Conservation (phyloP, 1,140 invertebrate species). For the Matsumurasca onukii region DNA sequence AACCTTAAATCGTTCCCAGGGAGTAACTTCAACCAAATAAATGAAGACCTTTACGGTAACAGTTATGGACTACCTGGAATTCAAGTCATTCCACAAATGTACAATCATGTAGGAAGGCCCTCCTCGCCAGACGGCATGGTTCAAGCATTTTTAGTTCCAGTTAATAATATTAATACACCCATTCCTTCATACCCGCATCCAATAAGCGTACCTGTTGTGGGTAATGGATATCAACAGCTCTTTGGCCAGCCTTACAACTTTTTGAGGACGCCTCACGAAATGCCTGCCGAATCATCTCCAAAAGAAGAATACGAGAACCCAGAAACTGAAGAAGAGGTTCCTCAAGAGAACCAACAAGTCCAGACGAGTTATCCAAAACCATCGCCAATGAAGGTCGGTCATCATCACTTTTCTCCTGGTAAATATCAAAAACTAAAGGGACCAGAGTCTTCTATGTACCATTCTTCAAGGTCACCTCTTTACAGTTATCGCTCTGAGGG, state of each 20-base stretch:
- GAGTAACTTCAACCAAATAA: background rate
- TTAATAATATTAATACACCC: background rate
- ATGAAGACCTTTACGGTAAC: background rate
- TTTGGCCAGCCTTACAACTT: background rate
- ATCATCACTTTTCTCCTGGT: no score
- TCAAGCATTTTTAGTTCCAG: slow-evolving; percentile 10
- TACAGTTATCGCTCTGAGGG: background rate
- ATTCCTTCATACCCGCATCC: background rate
- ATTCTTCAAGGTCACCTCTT: background rate
- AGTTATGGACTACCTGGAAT: background rate
- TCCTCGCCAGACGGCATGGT: slow-evolving; percentile 3
- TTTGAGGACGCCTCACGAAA: background rate
- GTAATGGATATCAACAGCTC: background rate
- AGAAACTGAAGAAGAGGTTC: no score
- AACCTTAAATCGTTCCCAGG: background rate
- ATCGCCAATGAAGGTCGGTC: no score
- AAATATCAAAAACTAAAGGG: no score
- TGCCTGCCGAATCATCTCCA: background rate
- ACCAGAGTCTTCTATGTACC: no score
- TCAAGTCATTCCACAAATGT: background rate
- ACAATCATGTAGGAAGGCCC: background rate
- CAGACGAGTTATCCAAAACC: no score
- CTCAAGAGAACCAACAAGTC: no score
- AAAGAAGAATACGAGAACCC: slow-evolving; percentile 3
- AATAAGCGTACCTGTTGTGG: background rate